Base-by-base conservation (phyloP, 2,113 vertebrate genomes). In the Phrynosoma blainvillii region DNA sequence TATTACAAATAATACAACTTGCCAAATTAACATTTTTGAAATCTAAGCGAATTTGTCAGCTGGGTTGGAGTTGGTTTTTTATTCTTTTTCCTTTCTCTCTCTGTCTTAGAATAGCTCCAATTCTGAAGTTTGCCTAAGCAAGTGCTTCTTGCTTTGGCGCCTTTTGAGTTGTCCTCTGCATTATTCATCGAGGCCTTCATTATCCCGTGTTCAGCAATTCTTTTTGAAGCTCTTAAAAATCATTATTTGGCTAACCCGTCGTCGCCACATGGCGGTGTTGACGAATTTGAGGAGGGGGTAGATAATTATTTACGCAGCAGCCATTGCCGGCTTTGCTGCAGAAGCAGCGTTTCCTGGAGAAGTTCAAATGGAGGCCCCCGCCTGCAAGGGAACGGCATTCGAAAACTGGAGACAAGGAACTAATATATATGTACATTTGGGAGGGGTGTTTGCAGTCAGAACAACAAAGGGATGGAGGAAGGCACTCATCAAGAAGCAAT, bases 131-230 rank as follows among this genome's bases (percentile, higher is more conserved):
- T 54, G 76, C 62, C 14, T 42, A 56, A 86, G 85, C 40, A 86
- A 86, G 70, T 70, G 40, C 20, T 79, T 79, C n/a, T 23, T 40
- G 18, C 42, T 79, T 32, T 52, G 70, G 81, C 65, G 40, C 32
- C 40, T 32, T 86, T 70, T 79, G 52, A 12, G 21, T 18, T 68
- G 30, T 56, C 47, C 76, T 42, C 32, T 87, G 77, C 85, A 80
- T 87, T 87, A 86, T 86, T 80, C 77, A 86, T 80, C 16, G 14
- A 21, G 11, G 56, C 14, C 32, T 71, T 80, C 85, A 59, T 86
- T 80, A 80, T 18, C 71, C 20, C 65, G n/a, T 71, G 54, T 79
- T 86, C 85, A 86, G 77, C 85, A 25, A 79, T 86, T 71, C 85
- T 36, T 27, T 86, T 73, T 80, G 76, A 86, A 80, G 85, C 56